Evolutionary conservation across 2,797 vertebrate species (phyloP), one percentile per base, ranked within the genome.

Genomic region (Syngnathus rostellatus): DNA sequence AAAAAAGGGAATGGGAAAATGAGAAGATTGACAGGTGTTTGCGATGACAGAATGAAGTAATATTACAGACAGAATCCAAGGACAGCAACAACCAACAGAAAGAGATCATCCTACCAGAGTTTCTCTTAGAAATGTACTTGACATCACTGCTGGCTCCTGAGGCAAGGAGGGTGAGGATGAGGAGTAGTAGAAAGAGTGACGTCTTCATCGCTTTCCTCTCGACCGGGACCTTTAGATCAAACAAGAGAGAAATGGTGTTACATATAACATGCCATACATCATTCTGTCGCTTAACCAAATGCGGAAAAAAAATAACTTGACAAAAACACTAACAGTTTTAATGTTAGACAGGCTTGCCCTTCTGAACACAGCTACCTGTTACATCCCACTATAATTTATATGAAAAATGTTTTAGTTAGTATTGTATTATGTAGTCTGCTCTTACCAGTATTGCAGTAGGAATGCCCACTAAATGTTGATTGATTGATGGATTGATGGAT

Each of bases 91-190:
- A 64, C 31, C 16, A 51, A n/a, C 1, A 40, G 38, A 54, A 46
- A 64, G 50, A 10, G 16, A 38, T 9, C 9, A 17, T 87, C 94
- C 91, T 93, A 98, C 96, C 95, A 72, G 94, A 97, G 90, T 98
- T 96, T 87, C 96, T 95, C 87, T 98, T 98, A 76, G 94, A 95
- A 79, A 98, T 93, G 68, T 94, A 91, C 88, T 95, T 98, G 83
- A 96, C 84, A 77, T 91, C 93, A 76, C 92, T 91, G 81, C 92
- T 92, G 86, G 92, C 86, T 73, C 88, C 92, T 25, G 89, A 90
- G 83, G 88, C 89, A 76, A 94, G 82, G 84, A 94, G 88, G 81
- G 94, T 81, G 72, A 89, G 75, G 81, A 96, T 77, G 80, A 93
- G 79, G 82, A 94, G 83, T 82, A 94, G 83, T 75, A 90, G 81